Base-by-base conservation (phyloP, 92 coral and sea anemone genomes). In the Porites divaricata region DNA sequence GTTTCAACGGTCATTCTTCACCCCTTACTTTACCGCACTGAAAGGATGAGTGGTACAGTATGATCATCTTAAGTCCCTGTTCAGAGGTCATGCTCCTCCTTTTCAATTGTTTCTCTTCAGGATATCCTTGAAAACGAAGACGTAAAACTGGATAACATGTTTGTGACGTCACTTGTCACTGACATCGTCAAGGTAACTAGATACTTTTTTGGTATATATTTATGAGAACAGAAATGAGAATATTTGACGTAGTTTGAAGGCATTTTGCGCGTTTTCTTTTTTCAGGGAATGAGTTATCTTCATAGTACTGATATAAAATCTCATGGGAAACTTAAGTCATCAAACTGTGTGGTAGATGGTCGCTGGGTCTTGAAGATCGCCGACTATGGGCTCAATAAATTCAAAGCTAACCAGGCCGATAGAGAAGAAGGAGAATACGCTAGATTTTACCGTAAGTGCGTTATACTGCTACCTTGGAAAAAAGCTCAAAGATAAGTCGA, bases 301-400 rank as follows among this genome's bases (percentile, higher is more conserved):
- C 99, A 96, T 88, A 92, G 93, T 77, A 83, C 98, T 63, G 99
- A 95, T 35, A 96, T 95, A 51, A 94, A 90, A 73, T 91, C 92
- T 52, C 99, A 96, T 50, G 99, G 99, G 6, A 91, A 79, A 52
- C 91, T 96, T 7, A 96, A 95, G 66, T 96, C 99, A 28, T 85
- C 97, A 51, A 96, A 96, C 77, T 96, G 99, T 71, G 93, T 96
- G n/a, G 94, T 96, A 48, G 99, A 96, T 84, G 96, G 99, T 26
- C 93, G 99, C 69, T 96, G 99, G 99, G 98, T 95, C 48, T 90
- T 96, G 28, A 96, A 96, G 87, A 90, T 96, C 71, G 91, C 97
- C 11, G 99, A 96, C 77, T 95, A 96, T 41, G 99, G 99, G 26
- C 91, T 96, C 41, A 80, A 74, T 65, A 95, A 92, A 72, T 96